phyloP scores from a whole-genome alignment of 2,797 vertebrate genomes.

The Falco rusticolus region DNA sequence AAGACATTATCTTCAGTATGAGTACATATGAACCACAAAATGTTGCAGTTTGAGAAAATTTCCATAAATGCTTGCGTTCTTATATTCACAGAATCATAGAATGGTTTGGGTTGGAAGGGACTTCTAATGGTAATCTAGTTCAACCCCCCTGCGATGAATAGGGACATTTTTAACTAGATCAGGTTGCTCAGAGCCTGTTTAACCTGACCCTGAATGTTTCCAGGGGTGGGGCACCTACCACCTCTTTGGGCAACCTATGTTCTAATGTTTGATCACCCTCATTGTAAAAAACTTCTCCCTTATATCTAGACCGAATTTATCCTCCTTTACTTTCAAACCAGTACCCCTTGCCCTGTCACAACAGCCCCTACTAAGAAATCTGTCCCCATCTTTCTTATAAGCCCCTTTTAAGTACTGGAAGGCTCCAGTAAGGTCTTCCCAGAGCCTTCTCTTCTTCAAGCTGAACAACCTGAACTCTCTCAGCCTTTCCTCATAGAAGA shows the following conservation, averaged over 20 bases:
- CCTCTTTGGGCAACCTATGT: neutral
- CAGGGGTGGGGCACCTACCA: too few species aligned
- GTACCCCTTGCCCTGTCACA: neutral
- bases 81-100: neutral
- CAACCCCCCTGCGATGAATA: neutral
- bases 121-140: neutral
- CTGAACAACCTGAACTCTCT: neutral
- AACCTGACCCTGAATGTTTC: neutral
- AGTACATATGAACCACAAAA: neutral
- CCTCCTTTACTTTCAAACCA: neutral
- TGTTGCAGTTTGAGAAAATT: neutral
- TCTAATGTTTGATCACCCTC: neutral
- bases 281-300: rapidly evolving
- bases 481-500: neutral
- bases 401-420: neutral
- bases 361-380: neutral
- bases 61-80: neutral
- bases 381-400: neutral
- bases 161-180: neutral
- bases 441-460: neutral
- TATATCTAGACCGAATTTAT: neutral
- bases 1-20: neutral
- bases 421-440: rapidly evolving
- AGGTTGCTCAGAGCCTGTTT: rapidly evolving
- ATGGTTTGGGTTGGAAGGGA: neutral